phyloP scores from a whole-genome alignment of 2,888 invertebrate genomes.

The Ochropleura plecta region DNA sequence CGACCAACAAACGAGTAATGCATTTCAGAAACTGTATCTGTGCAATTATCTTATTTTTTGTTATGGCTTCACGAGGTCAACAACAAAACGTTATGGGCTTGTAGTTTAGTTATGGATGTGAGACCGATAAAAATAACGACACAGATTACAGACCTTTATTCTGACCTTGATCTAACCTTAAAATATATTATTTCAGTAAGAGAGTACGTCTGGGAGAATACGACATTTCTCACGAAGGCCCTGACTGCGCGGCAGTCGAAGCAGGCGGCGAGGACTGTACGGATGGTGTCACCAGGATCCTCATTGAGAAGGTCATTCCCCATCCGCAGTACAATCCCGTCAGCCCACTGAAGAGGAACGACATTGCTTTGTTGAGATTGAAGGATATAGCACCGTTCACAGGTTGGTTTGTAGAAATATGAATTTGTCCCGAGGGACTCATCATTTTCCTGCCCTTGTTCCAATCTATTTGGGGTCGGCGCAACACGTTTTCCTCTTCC shows the following conservation, averaged over 20 bases:
- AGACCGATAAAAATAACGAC: not conserved
- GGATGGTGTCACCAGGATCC: constrained; percentile 76
- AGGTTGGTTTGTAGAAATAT: constrained; percentile 40
- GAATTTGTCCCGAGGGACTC: not conserved
- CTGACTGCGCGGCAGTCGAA: constrained; percentile 80
- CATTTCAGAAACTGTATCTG: too few relatives aligned
- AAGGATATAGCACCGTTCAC: constrained; percentile 63
- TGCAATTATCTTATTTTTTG: too few relatives aligned
- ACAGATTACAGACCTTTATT: not conserved
- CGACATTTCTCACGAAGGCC: constrained; percentile 76
- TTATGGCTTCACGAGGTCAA: too few relatives aligned
- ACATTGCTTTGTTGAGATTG: constrained; percentile 88
- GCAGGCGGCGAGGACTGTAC: constrained; percentile 82
- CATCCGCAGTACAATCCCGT: constrained; percentile 82
- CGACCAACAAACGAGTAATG: too few relatives aligned
- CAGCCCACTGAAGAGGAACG: constrained; percentile 68
- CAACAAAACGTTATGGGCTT: too few relatives aligned
- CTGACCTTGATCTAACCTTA: not conserved
- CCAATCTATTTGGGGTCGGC: too few relatives aligned
- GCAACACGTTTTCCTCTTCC: too few relatives aligned
- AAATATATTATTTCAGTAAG: constrained; percentile 32
- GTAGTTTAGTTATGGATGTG: not conserved
- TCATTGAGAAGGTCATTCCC: constrained; percentile 78
- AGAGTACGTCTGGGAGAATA: constrained; percentile 85
- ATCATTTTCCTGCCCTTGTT: too few relatives aligned